These are phyloP conservation scores for Drosophila watanabei DNA, from an alignment of 1,140 invertebrate genomes.

Conservation along the genomic window DNA sequence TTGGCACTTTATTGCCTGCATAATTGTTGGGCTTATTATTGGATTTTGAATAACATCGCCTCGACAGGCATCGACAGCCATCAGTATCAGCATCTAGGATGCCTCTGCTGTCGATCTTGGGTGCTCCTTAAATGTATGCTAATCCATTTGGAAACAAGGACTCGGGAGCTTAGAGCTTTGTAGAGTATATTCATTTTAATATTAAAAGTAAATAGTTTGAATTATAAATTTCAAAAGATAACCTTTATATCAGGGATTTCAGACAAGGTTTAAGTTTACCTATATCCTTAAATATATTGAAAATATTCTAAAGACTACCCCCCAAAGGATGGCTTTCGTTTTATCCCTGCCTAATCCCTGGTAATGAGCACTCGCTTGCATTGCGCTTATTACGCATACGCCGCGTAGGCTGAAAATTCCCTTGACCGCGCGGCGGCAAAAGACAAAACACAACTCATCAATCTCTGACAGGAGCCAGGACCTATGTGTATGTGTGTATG, in stretches of 20 bases:
- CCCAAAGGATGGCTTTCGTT: neutral
- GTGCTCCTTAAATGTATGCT: slow-evolving; percentile 1
- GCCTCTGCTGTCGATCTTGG: neutral
- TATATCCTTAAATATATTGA: too few species aligned
- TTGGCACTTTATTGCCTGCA: slow-evolving; percentile 43
- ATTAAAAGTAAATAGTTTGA: neutral
- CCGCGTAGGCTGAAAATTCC: slow-evolving; percentile 34
- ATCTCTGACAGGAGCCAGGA: slow-evolving; percentile 65
- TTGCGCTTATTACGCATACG: slow-evolving; percentile 60
- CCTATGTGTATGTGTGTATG: slow-evolving; percentile 46
- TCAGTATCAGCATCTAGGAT: neutral
- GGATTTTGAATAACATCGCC: slow-evolving; percentile 36
- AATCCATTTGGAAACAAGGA: slow-evolving; percentile 3
- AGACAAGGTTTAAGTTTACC: too few species aligned
- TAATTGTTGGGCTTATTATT: slow-evolving; percentile 60
- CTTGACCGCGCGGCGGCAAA: slow-evolving; percentile 29
- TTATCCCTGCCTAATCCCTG: neutral
- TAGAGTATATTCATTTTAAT: neutral
- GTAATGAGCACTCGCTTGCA: neutral
- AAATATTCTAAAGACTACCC: neutral
- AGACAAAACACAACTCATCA: slow-evolving; percentile 73
- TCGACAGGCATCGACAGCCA: slow-evolving; percentile 21
- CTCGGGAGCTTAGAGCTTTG: too few species aligned
- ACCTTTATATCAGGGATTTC: too few species aligned
- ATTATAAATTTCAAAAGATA: too few species aligned